Conservation (phyloP, 2,113 vertebrate species). For the Aldabrachelys gigantea region DNA sequence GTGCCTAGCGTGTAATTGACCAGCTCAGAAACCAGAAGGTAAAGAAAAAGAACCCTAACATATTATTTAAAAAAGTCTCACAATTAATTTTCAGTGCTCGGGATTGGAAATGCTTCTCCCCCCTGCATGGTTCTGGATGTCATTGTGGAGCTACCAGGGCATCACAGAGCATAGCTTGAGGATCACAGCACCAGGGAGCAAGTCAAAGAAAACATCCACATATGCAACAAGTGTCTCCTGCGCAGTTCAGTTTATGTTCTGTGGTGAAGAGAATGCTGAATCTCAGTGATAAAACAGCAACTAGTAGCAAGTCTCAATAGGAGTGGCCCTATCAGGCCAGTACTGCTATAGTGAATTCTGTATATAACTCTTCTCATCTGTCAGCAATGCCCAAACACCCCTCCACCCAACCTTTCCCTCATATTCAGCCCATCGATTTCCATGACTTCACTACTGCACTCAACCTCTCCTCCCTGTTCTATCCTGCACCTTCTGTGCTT, state of each 20-base stretch:
- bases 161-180: not conserved
- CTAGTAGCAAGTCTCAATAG: too few relatives aligned
- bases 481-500: not conserved
- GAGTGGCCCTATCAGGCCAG: too few relatives aligned
- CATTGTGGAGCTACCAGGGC: not conserved
- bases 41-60: not conserved
- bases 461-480: too few relatives aligned
- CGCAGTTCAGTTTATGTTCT: accelerated
- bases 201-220: not conserved
- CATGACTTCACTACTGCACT: too few relatives aligned
- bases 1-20: too few relatives aligned
- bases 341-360: too few relatives aligned
- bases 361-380: too few relatives aligned
- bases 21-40: too few relatives aligned
- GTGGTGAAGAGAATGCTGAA: not conserved
- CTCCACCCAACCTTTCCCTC: too few relatives aligned
- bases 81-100: not conserved
- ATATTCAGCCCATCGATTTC: too few relatives aligned
- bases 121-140: not conserved
- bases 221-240: accelerated
- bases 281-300: not conserved
- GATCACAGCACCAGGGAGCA: accelerated
- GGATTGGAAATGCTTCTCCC: accelerated
- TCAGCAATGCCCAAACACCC: too few relatives aligned
- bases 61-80: not conserved